phyloP scores from a whole-genome alignment of 2,113 vertebrate species.

The Meleagris gallopavo region DNA sequence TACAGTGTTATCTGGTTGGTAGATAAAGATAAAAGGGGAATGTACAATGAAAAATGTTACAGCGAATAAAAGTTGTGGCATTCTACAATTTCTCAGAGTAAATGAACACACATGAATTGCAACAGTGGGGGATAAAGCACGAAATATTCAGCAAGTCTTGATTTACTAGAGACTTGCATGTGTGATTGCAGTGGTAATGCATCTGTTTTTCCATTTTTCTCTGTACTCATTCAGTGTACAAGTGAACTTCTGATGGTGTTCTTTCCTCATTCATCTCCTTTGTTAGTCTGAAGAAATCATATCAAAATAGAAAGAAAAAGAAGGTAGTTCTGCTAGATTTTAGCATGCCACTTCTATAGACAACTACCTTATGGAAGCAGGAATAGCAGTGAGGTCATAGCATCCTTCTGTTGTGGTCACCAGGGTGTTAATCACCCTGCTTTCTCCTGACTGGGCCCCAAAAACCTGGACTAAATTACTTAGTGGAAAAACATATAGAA shows the following conservation, averaged over 20 bases:
- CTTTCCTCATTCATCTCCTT: background rate
- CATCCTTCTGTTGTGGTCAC: background rate
- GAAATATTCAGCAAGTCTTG: background rate
- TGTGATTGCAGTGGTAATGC: background rate
- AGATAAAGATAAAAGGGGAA: constrained; percentile 45
- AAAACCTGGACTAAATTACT: background rate
- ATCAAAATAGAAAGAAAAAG: background rate
- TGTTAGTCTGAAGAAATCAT: background rate
- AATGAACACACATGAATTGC: background rate
- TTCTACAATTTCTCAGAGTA: background rate
- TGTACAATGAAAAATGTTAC: background rate
- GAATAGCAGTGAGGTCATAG: background rate
- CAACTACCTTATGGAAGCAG: background rate
- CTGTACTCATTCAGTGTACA: background rate
- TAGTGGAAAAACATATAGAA: background rate
- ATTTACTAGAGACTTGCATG: background rate
- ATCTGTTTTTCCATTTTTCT: background rate
- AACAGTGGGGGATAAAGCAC: background rate
- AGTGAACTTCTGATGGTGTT: background rate
- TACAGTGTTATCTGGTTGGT: constrained; percentile 16
- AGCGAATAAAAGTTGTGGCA: constrained; percentile 20
- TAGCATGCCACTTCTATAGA: background rate
- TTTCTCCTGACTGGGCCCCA: background rate
- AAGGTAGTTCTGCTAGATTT: background rate
- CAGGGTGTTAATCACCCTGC: background rate